Percentiles rank a stretch among this genome's conserved stretches.
These are phyloP conservation scores for Lacerta viridis DNA, from an alignment of 2,797 vertebrate genomes.

Conservation along the genomic window DNA sequence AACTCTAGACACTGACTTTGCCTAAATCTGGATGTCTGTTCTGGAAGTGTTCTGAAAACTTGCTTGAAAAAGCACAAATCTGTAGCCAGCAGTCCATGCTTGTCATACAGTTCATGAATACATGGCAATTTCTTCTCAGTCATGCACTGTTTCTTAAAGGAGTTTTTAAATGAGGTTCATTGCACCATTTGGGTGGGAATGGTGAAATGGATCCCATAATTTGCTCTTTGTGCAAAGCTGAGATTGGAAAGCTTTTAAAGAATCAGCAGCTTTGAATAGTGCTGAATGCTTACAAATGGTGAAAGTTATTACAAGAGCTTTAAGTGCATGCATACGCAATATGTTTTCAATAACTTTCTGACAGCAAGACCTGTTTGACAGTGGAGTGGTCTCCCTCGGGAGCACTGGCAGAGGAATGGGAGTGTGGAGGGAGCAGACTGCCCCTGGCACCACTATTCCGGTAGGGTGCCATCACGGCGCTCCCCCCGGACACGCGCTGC, in stretches of 20 bases:
- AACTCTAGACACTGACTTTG: slow-evolving; percentile 17
- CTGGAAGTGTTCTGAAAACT: slow-evolving; percentile 3
- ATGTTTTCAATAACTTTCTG: slow-evolving; percentile 3
- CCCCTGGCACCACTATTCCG: too few relatives aligned
- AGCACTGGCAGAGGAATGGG: too few relatives aligned
- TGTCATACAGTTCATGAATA: background rate
- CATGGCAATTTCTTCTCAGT: background rate
- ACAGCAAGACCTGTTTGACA: too few relatives aligned
- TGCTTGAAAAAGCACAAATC: background rate
- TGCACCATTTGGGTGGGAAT: background rate
- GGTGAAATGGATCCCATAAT: too few relatives aligned
- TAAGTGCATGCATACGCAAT: slow-evolving; percentile 26
- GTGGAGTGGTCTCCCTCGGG: too few relatives aligned
- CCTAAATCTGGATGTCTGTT: slow-evolving; percentile 21
- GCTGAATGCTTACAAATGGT: background rate
- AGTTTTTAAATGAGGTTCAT: background rate
- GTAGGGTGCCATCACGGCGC: too few relatives aligned
- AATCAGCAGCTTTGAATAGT: background rate
- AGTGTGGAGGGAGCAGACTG: too few relatives aligned
- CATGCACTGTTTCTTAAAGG: background rate
- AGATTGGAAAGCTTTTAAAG: slow-evolving; percentile 27
- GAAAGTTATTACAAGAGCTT: background rate
- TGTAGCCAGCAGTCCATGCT: background rate
- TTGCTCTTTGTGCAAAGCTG: slow-evolving; percentile 13
- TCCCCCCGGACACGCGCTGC: too few relatives aligned